Evolutionary conservation across 2,888 invertebrate species (phyloP), one percentile per base, ranked within the genome.

Genomic region (Sarcophaga rosellei): DNA sequence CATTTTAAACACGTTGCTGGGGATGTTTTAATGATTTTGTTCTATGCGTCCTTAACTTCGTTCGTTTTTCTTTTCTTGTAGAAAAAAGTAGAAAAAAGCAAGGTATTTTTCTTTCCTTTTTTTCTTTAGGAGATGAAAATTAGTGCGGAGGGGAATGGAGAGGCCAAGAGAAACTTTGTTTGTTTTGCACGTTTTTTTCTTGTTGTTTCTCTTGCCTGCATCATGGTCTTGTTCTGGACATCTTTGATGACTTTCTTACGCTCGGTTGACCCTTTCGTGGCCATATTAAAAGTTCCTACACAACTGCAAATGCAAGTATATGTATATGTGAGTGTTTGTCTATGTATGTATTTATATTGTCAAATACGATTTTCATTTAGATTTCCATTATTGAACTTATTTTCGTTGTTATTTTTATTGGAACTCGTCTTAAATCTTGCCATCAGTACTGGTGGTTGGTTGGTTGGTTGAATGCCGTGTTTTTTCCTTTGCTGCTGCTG

Each of bases 201-300:
- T 62, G 23, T 47, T 45, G n/a, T n/a, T n/a, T n/a, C n/a, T 35
- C 45, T 61, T 47, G 15, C 10, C 47, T 53, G 53, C 17, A 17
- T 21, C 45, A 15, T 53, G 47, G 12, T 23, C 12, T 23, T 65
- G 35, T 57, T 35, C 44, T 61, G 61, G 15, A 70, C 66, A 72
- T 72, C 75, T 85, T 88, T 84, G 85, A 88, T 87, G 85, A 79
- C 88, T 84, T 86, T 88, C 81, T 88, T 87, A 78, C 78, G 85
- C 82, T 87, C 80, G 85, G 83, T 73, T 85, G 86, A 87, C 62
- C 75, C 68, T 74, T 35, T 86, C 83, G 74, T 66, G 57, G 57
- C 23, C 77, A 81, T 77, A 86, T 86, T 83, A 74, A 74, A 78
- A 73, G 68, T 84, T 66, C 53, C 21, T 66, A 35, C 35, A 35